Conservation (phyloP, 2,113 vertebrate species). For the Thoracochromis brauschi region DNA sequence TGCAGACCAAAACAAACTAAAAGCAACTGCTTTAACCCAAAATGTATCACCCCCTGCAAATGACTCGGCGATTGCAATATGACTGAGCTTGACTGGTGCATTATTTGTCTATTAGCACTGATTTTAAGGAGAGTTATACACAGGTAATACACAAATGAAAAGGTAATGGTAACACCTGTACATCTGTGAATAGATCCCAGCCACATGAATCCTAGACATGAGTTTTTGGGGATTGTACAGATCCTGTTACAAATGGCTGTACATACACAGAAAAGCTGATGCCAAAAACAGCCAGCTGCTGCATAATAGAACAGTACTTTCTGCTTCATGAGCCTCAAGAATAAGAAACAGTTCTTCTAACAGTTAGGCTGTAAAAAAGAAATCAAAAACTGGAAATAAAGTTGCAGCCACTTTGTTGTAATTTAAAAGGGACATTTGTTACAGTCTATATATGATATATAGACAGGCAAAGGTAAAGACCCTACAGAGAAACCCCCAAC, state of each 20-base stretch:
- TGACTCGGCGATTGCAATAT: neutral
- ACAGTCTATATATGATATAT: neutral
- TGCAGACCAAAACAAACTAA: neutral
- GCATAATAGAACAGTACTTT: neutral
- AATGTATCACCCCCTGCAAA: neutral
- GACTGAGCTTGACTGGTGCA: neutral
- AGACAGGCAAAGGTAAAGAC: neutral
- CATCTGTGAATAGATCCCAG: neutral
- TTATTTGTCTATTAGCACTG: neutral
- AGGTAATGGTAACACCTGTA: neutral
- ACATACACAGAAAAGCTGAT: neutral
- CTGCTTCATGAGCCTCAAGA: neutral
- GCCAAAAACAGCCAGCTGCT: neutral
- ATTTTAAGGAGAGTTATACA: neutral
- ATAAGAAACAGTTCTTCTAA: neutral
- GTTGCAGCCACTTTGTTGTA: neutral
- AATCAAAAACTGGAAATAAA: neutral
- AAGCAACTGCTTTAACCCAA: neutral
- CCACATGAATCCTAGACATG: neutral
- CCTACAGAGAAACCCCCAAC: neutral
- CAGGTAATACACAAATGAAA: neutral
- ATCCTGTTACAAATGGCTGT: neutral
- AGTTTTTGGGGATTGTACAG: neutral
- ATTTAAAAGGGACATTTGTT: neutral
- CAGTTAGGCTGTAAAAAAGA: neutral